phyloP scores from a whole-genome alignment of 1,140 invertebrate species.

The Drosophila pectinifera region DNA sequence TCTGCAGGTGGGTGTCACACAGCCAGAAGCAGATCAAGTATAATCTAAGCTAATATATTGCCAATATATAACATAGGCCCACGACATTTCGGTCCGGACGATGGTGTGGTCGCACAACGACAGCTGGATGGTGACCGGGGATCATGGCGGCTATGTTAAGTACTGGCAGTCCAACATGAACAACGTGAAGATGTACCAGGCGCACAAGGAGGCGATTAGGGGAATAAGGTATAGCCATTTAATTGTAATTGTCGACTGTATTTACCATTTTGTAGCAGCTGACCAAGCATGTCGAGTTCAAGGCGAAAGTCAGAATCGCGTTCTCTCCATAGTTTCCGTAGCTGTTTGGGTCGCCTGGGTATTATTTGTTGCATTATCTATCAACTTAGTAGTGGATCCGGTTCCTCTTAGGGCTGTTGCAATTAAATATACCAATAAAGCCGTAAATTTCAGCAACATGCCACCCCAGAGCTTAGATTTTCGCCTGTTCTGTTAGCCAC shows the following conservation, averaged over 20 bases:
- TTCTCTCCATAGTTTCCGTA: slow-evolving; percentile 14
- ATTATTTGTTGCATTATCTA: slow-evolving; percentile 3
- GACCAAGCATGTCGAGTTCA: slow-evolving; percentile 32
- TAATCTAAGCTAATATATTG: neutral
- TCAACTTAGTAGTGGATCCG: slow-evolving; percentile 23
- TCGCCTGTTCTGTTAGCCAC: slow-evolving; percentile 2
- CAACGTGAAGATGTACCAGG: slow-evolving; percentile 99
- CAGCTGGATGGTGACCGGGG: slow-evolving; percentile 99
- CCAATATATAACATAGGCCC: slow-evolving; percentile 90
- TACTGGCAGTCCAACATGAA: slow-evolving; percentile 99
- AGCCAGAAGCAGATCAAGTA: neutral
- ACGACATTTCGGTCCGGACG: slow-evolving; percentile 98
- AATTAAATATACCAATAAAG: slow-evolving; percentile 57
- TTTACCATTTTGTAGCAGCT: slow-evolving; percentile 68
- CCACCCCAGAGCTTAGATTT: slow-evolving; percentile 16
- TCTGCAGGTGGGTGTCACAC: slow-evolving; percentile 91
- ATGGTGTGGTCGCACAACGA: slow-evolving; percentile 99
- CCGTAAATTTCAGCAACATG: slow-evolving; percentile 62
- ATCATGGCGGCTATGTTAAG: slow-evolving; percentile 99
- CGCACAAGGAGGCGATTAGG: slow-evolving; percentile 99
- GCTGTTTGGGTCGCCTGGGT: slow-evolving; percentile 19
- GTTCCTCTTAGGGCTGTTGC: slow-evolving; percentile 58
- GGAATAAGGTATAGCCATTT: slow-evolving; percentile 94
- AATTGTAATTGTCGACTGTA: slow-evolving; percentile 69
- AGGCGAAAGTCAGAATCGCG: slow-evolving; percentile 17